A percentile compares a stretch with the other conserved stretches of the same genome.
Conservation (phyloP, 1,140 invertebrate species). For the Metaphire vulgaris region DNA sequence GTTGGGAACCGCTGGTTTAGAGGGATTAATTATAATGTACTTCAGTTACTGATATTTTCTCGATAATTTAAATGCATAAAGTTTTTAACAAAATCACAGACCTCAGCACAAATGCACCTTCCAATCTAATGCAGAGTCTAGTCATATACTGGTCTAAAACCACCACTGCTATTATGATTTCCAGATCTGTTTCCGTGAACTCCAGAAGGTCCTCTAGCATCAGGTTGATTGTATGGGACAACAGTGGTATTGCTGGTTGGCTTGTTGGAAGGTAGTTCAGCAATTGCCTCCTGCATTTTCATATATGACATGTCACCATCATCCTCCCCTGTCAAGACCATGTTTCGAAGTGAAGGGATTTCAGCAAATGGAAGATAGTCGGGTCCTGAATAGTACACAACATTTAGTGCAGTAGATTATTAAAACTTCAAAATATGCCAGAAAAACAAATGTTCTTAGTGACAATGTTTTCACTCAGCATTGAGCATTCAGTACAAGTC, state of each 20-base stretch:
- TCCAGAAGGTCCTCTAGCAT: neutral
- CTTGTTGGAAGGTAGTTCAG: neutral
- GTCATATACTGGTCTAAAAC: neutral
- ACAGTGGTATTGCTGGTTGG: neutral
- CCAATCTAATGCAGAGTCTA: neutral
- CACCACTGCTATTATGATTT: neutral
- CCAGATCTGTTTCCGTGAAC: neutral
- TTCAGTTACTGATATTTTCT: no score
- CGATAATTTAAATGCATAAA: no score
- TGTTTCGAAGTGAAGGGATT: constrained; percentile 50
- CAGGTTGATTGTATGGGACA: neutral
- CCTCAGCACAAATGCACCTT: no score
- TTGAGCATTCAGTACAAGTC: no score
- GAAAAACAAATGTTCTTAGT: no score
- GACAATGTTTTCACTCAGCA: no score
- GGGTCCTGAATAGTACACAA: constrained; percentile 44
- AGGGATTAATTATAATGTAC: no score
- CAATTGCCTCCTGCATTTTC: constrained; percentile 32
- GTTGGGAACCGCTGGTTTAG: no score
- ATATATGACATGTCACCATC: constrained; percentile 44
- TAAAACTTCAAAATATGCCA: no score
- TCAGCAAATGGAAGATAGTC: constrained; percentile 51
- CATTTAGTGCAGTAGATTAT: no score
- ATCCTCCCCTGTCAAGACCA: constrained; percentile 48
- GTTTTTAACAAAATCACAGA: no score